Evolutionary conservation across 2,113 vertebrate species (phyloP).

Genomic region (Calyptomena viridis): DNA sequence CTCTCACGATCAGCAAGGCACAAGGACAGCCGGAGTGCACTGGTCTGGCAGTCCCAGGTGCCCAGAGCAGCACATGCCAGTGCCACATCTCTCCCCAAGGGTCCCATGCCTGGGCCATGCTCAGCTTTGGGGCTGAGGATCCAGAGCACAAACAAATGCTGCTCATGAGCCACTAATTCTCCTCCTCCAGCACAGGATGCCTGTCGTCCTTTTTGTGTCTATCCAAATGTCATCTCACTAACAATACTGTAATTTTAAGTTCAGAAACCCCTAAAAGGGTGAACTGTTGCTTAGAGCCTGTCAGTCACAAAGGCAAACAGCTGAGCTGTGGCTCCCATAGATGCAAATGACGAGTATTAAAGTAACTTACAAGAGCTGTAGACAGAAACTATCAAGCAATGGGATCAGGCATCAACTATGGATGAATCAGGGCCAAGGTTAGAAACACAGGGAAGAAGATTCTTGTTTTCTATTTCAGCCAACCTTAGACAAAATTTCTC

Average conservation of each 20-base stretch:
- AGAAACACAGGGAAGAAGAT: not conserved
- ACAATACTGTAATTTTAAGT: not conserved
- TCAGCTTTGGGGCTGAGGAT: not conserved
- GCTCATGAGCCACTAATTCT: not conserved
- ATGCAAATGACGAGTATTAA: not conserved
- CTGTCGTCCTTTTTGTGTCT: not conserved
- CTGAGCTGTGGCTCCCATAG: not conserved
- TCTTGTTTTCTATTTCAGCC: not conserved
- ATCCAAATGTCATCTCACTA: not conserved
- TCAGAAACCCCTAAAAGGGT: not conserved
- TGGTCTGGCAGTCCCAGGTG: not conserved
- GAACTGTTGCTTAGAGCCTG: not conserved
- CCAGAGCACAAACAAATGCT: not conserved
- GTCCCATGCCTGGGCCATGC: accelerated
- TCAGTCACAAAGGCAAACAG: not conserved
- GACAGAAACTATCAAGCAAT: not conserved
- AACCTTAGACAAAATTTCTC: not conserved
- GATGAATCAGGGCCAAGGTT: not conserved
- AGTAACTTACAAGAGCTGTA: not conserved
- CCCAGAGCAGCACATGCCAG: not conserved
- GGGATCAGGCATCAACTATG: not conserved
- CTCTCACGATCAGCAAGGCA: not conserved
- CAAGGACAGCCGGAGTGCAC: accelerated
- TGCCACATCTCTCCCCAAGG: accelerated
- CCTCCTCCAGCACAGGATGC: accelerated